A percentile compares a stretch with the other conserved stretches of the same genome.
phyloP scores from a whole-genome alignment of 1,140 invertebrate genomes.

The Sycophila sp. region DNA sequence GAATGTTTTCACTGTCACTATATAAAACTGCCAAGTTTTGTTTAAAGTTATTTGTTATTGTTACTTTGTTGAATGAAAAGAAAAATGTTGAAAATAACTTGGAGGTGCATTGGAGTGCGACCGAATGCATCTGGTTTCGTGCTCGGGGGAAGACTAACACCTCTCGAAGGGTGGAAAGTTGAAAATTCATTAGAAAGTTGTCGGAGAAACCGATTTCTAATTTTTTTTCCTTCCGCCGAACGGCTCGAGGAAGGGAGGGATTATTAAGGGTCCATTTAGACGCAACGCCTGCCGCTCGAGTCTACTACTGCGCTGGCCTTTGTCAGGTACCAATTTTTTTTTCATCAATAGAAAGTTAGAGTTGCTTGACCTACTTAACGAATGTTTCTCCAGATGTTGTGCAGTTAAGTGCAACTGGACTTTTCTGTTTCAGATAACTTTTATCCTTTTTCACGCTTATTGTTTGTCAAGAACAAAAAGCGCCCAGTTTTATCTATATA shows the following conservation, averaged over 20 bases:
- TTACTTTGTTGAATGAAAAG: too few relatives aligned
- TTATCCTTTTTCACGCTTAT: too few relatives aligned
- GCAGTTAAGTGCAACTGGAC: not conserved
- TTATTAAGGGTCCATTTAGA: conserved; percentile 25
- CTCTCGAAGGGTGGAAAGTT: conserved; percentile 28
- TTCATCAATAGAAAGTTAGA: conserved; percentile 48
- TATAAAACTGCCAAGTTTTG: too few relatives aligned
- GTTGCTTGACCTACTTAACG: conserved; percentile 26
- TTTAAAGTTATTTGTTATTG: too few relatives aligned
- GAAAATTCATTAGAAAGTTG: conserved; percentile 47
- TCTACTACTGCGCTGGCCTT: not conserved
- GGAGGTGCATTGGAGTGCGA: too few relatives aligned
- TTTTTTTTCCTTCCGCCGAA: conserved; percentile 43
- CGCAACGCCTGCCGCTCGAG: not conserved
- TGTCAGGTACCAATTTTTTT: conserved; percentile 44
- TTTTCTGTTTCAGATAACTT: not conserved
- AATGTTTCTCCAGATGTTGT: not conserved
- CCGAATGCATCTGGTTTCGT: too few relatives aligned
- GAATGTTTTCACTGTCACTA: too few relatives aligned
- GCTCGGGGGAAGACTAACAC: not conserved
- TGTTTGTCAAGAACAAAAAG: too few relatives aligned
- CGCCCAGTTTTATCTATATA: too few relatives aligned
- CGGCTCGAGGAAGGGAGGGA: not conserved
- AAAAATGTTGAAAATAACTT: too few relatives aligned
- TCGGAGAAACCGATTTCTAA: conserved; percentile 41